A percentile compares a stretch with the other conserved stretches of the same genome.
Conservation (phyloP, 2,888 invertebrate genomes). For the Dynastes tityus region DNA sequence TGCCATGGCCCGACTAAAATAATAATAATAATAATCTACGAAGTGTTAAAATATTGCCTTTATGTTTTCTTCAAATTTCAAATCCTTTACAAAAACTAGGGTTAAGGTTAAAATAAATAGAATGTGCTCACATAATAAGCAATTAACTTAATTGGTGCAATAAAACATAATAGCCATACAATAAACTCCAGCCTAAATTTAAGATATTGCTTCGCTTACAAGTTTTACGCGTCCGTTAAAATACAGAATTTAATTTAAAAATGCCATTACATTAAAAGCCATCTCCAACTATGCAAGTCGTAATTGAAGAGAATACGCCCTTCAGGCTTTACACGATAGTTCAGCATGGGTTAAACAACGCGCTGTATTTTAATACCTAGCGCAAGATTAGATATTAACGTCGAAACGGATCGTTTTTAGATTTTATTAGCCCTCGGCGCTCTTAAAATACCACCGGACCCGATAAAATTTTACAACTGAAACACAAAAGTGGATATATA, state of each 20-base stretch:
- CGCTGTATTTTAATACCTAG: not conserved
- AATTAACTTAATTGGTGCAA: too few species aligned
- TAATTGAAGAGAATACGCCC: too few species aligned
- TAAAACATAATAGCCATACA: too few species aligned
- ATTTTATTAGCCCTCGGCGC: constrained; percentile 5
- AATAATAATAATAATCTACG: too few species aligned
- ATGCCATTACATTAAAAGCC: not conserved
- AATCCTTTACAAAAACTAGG: too few species aligned
- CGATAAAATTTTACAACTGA: constrained; percentile 28
- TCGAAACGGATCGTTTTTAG: constrained; percentile 5
- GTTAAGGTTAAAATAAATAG: too few species aligned
- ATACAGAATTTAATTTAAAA: not conserved
- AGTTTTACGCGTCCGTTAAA: too few species aligned
- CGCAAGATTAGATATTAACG: not conserved
- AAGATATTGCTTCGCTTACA: not conserved
- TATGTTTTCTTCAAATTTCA: too few species aligned
- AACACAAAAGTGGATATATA: constrained; percentile 19
- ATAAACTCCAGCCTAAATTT: not conserved
- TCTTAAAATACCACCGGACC: constrained; percentile 14
- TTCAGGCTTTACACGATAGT: too few species aligned
- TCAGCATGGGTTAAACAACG: not conserved
- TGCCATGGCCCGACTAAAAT: too few species aligned
- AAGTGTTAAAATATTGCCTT: too few species aligned
- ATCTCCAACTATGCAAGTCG: not conserved
- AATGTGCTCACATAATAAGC: too few species aligned